Evolutionary conservation across 92 coral and sea anemone genomes (phyloP).

Genomic region (Micromussa lordhowensis): DNA sequence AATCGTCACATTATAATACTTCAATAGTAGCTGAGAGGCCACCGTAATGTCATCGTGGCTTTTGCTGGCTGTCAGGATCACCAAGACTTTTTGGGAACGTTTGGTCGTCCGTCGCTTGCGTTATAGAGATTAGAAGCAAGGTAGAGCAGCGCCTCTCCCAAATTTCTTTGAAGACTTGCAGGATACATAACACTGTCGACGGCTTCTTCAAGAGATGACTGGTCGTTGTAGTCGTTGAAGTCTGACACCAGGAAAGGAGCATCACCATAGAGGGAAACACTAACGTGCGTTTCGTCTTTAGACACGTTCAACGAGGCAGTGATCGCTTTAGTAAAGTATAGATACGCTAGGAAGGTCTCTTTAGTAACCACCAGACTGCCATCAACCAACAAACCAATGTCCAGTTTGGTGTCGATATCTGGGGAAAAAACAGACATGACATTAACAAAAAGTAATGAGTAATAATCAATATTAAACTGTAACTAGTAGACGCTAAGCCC

Average conservation of each 20-base stretch:
- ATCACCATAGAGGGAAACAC: slow-evolving; percentile 20
- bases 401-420: slow-evolving; percentile 28
- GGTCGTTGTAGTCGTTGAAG: slow-evolving; percentile 11
- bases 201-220: slow-evolving; percentile 12
- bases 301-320: slow-evolving; percentile 32
- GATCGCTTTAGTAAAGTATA: slow-evolving; percentile 18
- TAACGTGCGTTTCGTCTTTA: slow-evolving; percentile 11
- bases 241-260: background rate
- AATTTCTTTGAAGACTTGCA: slow-evolving; percentile 25
- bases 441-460: background rate
- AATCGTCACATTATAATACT: slow-evolving; percentile 26
- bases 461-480: background rate
- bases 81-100: slow-evolving; percentile 12
- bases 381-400: slow-evolving; percentile 42
- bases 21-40: slow-evolving; percentile 7
- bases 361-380: slow-evolving; percentile 28
- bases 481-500: background rate
- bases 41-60: slow-evolving; percentile 46
- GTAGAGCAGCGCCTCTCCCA: slow-evolving; percentile 31
- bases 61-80: slow-evolving; percentile 41
- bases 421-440: background rate
- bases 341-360: background rate
- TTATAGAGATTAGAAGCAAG: slow-evolving; percentile 21
- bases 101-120: slow-evolving; percentile 12
- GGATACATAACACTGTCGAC: slow-evolving; percentile 9